Conservation (phyloP, 2,888 invertebrate genomes). For the Diabrotica balteata region DNA sequence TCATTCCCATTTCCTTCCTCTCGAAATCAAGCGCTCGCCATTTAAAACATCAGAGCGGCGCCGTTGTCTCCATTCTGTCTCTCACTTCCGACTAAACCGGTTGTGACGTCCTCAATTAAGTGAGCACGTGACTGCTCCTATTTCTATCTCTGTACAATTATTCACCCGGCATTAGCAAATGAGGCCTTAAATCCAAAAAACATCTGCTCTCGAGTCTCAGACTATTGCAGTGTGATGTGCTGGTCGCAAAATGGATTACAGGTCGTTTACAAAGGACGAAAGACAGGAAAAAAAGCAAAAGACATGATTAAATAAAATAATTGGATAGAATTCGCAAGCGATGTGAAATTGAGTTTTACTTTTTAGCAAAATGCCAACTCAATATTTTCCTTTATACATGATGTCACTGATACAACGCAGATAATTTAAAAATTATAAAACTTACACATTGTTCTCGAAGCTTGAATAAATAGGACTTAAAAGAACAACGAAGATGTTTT, state of each 20-base stretch:
- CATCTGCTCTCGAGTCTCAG: constrained; percentile 26
- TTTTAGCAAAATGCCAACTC: not conserved
- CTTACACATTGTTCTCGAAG: too few species aligned
- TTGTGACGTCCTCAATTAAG: constrained; percentile 52
- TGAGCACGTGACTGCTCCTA: constrained; percentile 46
- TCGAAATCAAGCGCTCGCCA: constrained; percentile 5
- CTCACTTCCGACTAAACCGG: constrained; percentile 34
- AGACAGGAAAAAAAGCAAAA: constrained; percentile 3
- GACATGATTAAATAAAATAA: constrained; percentile 13
- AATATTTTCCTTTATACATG: too few species aligned
- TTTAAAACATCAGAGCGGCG: constrained; percentile 18
- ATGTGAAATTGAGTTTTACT: not conserved
- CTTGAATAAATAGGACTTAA: too few species aligned
- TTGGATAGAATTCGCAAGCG: too few species aligned
- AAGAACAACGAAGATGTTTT: too few species aligned
- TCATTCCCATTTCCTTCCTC: constrained; percentile 6
- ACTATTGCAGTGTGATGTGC: constrained; percentile 16
- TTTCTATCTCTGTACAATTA: constrained; percentile 43
- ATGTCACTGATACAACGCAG: too few species aligned
- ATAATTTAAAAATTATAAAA: too few species aligned
- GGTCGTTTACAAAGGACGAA: constrained; percentile 9
- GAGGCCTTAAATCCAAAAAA: constrained; percentile 38
- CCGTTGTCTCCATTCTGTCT: constrained; percentile 22
- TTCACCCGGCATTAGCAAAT: constrained; percentile 52
- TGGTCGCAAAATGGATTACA: constrained; percentile 23